A percentile compares a stretch with the other conserved stretches of the same genome.
phyloP scores from a whole-genome alignment of 1,140 invertebrate genomes.

The Stegodyphus mimosarum region DNA sequence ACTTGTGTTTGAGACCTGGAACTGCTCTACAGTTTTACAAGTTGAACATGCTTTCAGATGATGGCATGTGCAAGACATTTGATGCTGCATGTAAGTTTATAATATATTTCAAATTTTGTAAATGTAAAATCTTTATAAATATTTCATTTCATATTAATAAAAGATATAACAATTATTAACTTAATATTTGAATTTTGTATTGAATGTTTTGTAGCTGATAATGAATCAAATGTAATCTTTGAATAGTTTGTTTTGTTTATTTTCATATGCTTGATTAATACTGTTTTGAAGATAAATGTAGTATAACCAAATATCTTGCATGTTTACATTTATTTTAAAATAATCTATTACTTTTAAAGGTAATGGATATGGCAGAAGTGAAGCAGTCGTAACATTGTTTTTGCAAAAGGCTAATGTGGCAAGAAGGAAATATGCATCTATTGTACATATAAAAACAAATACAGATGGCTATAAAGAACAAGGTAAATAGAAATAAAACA shows the following conservation, averaged over 20 bases:
- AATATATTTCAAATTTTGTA: not conserved
- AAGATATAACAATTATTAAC: no score
- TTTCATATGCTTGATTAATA: no score
- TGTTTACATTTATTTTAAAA: constrained; percentile 27
- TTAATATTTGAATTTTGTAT: no score
- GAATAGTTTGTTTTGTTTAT: no score
- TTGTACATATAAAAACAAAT: constrained; percentile 86
- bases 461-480: constrained; percentile 90
- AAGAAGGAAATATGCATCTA: constrained; percentile 71
- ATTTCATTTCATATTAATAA: no score
- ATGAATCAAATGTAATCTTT: no score
- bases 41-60: constrained; percentile 87
- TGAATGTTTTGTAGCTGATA: no score
- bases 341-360: constrained; percentile 65
- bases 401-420: constrained; percentile 70
- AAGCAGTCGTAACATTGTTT: constrained; percentile 71
- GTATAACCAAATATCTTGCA: constrained; percentile 71
- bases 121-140: no score
- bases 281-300: no score
- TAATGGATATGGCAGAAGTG: constrained; percentile 87
- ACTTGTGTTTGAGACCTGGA: constrained; percentile 87
- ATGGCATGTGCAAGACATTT: constrained; percentile 94
- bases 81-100: constrained; percentile 79
- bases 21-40: constrained; percentile 92
- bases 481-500: constrained; percentile 71